Evolutionary conservation across 1,140 invertebrate species (phyloP).

Genomic region (Scaptomyza graminum): DNA sequence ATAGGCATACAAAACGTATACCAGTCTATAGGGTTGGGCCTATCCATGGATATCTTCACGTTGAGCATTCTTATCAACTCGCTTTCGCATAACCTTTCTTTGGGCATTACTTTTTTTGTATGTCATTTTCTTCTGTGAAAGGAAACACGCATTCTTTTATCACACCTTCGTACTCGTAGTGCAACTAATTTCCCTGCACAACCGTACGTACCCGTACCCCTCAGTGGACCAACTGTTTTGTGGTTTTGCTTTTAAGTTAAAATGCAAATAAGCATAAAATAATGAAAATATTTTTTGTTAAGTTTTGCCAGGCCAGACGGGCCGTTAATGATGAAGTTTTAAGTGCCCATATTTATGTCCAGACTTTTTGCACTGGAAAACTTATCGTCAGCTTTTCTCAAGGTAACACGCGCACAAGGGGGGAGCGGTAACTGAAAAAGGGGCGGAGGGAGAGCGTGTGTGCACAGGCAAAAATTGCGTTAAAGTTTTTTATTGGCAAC

Average conservation of each 20-base stretch:
- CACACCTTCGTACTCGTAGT: too few species aligned
- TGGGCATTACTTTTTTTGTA: too few species aligned
- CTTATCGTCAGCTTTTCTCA: conserved; percentile 47
- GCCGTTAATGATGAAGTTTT: conserved; percentile 79
- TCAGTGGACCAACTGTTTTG: not conserved
- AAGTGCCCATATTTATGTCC: conserved; percentile 80
- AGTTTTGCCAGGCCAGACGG: conserved; percentile 63
- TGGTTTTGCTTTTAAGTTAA: conserved; percentile 29
- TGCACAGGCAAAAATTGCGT: conserved; percentile 30
- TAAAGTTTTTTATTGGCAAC: conserved; percentile 69
- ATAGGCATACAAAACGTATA: too few species aligned
- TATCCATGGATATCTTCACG: too few species aligned
- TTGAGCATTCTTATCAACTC: too few species aligned
- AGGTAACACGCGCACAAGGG: not conserved
- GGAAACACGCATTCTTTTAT: too few species aligned
- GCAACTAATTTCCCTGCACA: too few species aligned
- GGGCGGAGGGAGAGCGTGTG: not conserved
- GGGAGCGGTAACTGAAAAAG: not conserved
- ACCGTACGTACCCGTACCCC: too few species aligned
- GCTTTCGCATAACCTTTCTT: too few species aligned
- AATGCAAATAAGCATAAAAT: conserved; percentile 81
- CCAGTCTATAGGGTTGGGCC: too few species aligned
- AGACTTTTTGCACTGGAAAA: conserved; percentile 82
- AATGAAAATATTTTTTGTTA: conserved; percentile 70
- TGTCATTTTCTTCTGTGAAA: too few species aligned